Conservation (phyloP, 2,113 vertebrate genomes). For the Sus scrofa region DNA sequence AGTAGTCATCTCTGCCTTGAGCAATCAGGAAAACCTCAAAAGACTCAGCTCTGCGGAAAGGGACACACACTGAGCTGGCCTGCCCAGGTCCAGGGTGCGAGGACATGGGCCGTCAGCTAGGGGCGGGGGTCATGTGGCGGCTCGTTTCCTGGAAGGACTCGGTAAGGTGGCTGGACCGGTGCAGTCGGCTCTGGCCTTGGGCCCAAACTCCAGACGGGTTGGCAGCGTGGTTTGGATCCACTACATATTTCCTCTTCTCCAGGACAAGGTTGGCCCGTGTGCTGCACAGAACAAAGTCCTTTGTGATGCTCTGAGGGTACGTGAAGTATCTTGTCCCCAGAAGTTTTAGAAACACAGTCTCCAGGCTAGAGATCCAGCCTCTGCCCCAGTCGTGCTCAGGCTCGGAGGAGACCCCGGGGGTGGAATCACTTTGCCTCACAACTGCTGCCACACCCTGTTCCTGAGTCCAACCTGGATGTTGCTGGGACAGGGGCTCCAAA, state of each 20-base stretch:
- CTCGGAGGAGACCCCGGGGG: neutral
- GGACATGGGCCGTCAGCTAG: neutral
- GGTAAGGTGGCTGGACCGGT: neutral
- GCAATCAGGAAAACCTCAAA: neutral
- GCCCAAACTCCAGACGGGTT: neutral
- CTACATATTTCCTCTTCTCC: neutral
- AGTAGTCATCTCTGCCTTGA: neutral
- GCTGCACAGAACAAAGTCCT: neutral
- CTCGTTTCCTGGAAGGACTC: neutral
- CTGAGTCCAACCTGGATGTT: neutral
- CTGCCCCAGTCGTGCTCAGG: neutral
- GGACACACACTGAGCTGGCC: neutral
- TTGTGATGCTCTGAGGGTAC: neutral
- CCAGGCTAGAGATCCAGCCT: neutral
- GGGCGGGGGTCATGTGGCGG: fast-evolving
- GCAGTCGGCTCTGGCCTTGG: fast-evolving
- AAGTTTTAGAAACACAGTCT: neutral
- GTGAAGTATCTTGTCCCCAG: neutral
- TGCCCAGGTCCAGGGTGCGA: neutral
- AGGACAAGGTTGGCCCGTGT: neutral
- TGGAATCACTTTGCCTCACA: neutral
- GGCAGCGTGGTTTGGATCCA: no score
- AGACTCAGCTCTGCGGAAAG: neutral
- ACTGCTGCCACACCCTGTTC: neutral
- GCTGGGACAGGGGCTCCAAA: neutral